These are phyloP conservation scores for Scaptomyza tumidula DNA, from an alignment of 2,888 invertebrate genomes.

Conservation along the genomic window DNA sequence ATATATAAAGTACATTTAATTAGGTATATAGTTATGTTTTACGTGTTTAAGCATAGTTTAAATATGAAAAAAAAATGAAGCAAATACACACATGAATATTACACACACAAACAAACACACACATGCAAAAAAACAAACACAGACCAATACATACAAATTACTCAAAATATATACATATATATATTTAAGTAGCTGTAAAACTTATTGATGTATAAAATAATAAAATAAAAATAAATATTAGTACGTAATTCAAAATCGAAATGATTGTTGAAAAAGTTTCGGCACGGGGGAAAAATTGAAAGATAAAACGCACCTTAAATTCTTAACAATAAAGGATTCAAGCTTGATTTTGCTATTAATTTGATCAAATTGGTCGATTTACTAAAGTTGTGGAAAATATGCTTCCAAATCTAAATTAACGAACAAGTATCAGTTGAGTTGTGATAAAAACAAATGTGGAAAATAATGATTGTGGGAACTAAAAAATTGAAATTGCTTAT, in stretches of 20 bases:
- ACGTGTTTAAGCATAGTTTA: background rate
- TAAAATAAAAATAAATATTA: conserved; percentile 38
- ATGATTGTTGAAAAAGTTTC: background rate
- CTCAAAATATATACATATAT: background rate
- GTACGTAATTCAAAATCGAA: conserved; percentile 20
- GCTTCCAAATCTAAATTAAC: background rate
- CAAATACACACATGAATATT: background rate
- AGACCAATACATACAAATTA: conserved; percentile 2
- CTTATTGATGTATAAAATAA: conserved; percentile 43
- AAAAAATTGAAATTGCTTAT: background rate
- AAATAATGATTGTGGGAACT: background rate
- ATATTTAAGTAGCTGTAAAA: conserved; percentile 35
- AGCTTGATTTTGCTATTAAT: background rate
- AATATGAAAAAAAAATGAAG: too few species aligned
- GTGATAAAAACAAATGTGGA: background rate
- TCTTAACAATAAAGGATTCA: background rate
- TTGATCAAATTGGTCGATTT: background rate
- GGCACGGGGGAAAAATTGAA: background rate
- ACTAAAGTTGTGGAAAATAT: background rate
- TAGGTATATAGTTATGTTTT: background rate
- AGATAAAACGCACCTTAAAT: background rate
- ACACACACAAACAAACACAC: conserved; percentile 5
- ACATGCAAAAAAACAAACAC: background rate
- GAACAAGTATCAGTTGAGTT: background rate
- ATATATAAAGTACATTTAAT: too few species aligned